Evolutionary conservation across 2,797 vertebrate genomes (phyloP), one percentile per base, ranked within the genome.

Genomic region (Sarcophilus harrisii): DNA sequence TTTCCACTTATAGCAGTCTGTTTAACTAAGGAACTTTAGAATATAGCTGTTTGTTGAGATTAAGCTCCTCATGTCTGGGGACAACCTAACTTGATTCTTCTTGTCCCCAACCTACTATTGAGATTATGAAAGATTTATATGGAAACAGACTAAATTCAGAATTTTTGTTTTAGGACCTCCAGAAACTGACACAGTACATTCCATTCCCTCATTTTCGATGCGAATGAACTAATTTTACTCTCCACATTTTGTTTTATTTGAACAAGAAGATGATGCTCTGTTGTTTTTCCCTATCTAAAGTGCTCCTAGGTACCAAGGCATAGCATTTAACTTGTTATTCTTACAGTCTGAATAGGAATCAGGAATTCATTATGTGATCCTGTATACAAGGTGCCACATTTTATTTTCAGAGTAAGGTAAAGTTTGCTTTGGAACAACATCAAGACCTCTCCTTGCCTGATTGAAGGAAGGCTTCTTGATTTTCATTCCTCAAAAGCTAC

Each of bases 191-290:
- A 27, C n/a, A 90, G 95, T 94, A 2, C n/a, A 49, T 21, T 52
- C 59, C 18, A 91, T 91, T 12, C 92, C 30, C 28, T 30, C 49
- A 57, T 0, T 93, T 94, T 97, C 92, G 54, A 32, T 92, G 24
- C 38, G 87, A 49, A 87, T 87, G 24, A 87, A 49, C 3, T 94
- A 93, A 49, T 14, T 95, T 97, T 87, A 87, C 49, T 73, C 90
- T 90, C 24, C 92, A 92, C 95, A 55, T 91, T 96, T 96, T 92
- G 2, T 96, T 97, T 58, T 11, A 89, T 95, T 95, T 96, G 57
- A 93, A 93, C 66, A 45, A 96, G 27, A 95, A 92, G 90, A 16
- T 21, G 5, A 11, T 95, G 57, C 30, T 92, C 30, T n/a, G 0
- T 95, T 52, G 5, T 94, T 93, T 95, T n/a, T 96, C n/a, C 91